Conservation (phyloP, 2,888 invertebrate species). For the Phymatocera aterrima region DNA sequence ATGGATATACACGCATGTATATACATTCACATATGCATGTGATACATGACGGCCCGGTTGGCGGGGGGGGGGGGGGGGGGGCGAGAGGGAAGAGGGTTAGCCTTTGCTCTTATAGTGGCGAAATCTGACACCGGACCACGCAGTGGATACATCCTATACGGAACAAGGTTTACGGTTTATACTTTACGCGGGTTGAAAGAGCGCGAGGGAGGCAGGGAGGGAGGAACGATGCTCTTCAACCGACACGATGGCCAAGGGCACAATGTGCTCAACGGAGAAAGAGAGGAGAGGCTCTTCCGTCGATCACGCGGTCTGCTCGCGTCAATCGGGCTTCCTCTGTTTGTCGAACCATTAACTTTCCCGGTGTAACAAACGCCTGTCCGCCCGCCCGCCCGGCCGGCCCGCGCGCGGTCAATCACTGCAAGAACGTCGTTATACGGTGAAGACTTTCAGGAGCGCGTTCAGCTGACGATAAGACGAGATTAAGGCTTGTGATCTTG, state of each 20-base stretch:
- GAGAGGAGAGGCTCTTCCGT: slow-evolving; percentile 27
- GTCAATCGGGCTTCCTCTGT: slow-evolving; percentile 47
- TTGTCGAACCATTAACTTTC: slow-evolving; percentile 52
- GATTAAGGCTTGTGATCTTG: too few relatives aligned
- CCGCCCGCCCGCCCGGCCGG: too few relatives aligned
- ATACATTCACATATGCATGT: not conserved
- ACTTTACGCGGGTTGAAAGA: not conserved
- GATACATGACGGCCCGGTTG: not conserved
- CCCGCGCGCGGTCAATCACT: slow-evolving; percentile 28
- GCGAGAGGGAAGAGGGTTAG: not conserved
- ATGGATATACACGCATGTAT: not conserved
- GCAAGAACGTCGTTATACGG: not conserved
- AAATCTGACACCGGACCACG: slow-evolving; percentile 67
- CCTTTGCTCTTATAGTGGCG: slow-evolving; percentile 57
- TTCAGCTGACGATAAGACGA: too few relatives aligned
- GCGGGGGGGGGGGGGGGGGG: not conserved
- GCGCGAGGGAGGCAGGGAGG: not conserved
- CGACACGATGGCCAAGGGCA: slow-evolving; percentile 41
- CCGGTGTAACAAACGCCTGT: too few relatives aligned
- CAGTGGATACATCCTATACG: slow-evolving; percentile 47
- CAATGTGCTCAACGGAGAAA: not conserved
- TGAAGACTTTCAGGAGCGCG: slow-evolving; percentile 10
- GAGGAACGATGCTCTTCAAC: not conserved
- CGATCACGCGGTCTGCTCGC: slow-evolving; percentile 26
- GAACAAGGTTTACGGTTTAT: slow-evolving; percentile 40